Percentiles rank a stretch among this genome's conserved stretches.
Evolutionary conservation across 1,140 invertebrate species (phyloP).

Genomic region (Neuroterus valhalla): DNA sequence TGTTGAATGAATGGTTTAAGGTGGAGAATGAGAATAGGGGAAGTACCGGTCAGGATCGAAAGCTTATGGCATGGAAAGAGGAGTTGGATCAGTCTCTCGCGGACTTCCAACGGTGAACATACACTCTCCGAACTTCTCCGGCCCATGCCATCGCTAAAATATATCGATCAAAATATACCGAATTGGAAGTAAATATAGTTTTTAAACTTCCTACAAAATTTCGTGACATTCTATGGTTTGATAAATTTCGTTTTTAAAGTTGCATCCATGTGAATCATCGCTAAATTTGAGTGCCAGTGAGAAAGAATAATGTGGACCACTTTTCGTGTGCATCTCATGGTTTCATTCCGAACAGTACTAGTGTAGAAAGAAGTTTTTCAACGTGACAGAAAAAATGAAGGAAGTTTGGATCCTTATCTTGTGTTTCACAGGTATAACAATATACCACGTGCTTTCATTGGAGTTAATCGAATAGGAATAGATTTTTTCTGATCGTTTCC

Average conservation of each 20-base stretch:
- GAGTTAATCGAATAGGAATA: background rate
- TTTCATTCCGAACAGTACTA: conserved; percentile 13
- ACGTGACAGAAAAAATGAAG: conserved; percentile 47
- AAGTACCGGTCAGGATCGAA: conserved; percentile 48
- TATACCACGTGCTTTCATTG: background rate
- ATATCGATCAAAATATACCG: background rate
- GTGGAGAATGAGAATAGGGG: background rate
- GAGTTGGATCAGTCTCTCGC: conserved; percentile 65
- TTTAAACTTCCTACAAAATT: background rate
- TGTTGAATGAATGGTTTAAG: conserved; percentile 10
- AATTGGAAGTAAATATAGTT: background rate
- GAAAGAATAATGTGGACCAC: background rate
- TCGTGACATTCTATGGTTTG: background rate
- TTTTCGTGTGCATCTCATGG: background rate
- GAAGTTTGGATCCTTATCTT: conserved; percentile 52
- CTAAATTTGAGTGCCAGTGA: background rate
- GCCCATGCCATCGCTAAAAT: background rate
- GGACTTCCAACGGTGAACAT: conserved; percentile 62
- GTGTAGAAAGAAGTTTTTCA: conserved; percentile 25
- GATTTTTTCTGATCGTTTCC: too few relatives aligned
- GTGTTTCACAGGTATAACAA: conserved; percentile 57
- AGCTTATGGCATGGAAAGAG: conserved; percentile 52
- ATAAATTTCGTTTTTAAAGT: background rate
- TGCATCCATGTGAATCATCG: background rate
- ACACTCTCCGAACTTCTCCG: conserved; percentile 37